These are phyloP conservation scores for Ridgeia piscesae DNA, from an alignment of 1,140 invertebrate species.

Conservation along the genomic window DNA sequence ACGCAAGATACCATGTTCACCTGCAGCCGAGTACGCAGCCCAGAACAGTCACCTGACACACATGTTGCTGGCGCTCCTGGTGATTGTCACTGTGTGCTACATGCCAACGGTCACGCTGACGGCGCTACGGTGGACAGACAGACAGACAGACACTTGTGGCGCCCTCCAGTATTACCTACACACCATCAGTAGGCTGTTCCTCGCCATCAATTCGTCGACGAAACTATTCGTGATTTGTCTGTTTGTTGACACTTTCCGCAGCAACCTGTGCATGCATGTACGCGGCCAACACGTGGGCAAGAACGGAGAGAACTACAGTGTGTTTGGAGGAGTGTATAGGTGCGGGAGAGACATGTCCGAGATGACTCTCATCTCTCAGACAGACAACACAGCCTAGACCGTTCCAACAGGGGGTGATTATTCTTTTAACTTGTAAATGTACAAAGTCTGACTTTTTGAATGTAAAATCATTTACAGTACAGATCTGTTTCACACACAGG, in stretches of 20 bases:
- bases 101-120: not conserved
- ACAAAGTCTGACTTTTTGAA: too few species aligned
- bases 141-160: not conserved
- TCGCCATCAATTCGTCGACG: slow-evolving; percentile 10
- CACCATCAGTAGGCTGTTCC: slow-evolving; percentile 7
- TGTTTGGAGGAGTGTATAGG: slow-evolving; percentile 8
- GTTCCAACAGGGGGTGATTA: not conserved
- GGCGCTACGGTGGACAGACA: slow-evolving; percentile 4
- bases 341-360: slow-evolving; percentile 18
- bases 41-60: slow-evolving; percentile 17
- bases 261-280: not conserved
- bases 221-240: slow-evolving; percentile 14
- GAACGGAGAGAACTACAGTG: not conserved
- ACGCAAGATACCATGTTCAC: not conserved
- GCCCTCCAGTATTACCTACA: slow-evolving; percentile 14
- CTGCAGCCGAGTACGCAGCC: not conserved
- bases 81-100: slow-evolving; percentile 18
- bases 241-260: not conserved
- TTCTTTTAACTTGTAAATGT: too few species aligned
- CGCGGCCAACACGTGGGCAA: not conserved
- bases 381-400: slow-evolving; percentile 9
- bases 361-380: slow-evolving; percentile 24
- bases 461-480: too few species aligned
- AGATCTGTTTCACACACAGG: too few species aligned
- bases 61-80: not conserved